Evolutionary conservation across 2,888 invertebrate species (phyloP), one percentile per base, ranked within the genome.

Genomic region (Tenthredo amoena): DNA sequence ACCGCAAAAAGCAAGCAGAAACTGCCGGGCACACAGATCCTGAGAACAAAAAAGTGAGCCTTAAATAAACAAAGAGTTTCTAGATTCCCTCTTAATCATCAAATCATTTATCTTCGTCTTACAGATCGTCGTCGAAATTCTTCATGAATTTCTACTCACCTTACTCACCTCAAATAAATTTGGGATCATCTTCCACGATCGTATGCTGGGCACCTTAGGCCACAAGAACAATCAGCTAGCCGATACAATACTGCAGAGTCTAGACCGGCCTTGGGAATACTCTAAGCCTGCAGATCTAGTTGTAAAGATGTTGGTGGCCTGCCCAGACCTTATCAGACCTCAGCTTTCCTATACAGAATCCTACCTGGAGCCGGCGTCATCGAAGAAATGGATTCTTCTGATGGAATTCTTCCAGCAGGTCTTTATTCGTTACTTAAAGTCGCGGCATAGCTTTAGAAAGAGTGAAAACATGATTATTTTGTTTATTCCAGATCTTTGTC

Each of bases 121-220:
- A 72, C 74, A 93, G 92, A 91, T 94, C 85, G 96, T 97, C 9
- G 94, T 94, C 71, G 94, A 94, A 15, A 93, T 95, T 10, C 94
- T 96, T 0, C 96, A 97, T 89, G 95, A 96, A 43, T 96, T 98
- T 87, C 94, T 98, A n/a, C 87, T 96, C n/a, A 94, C 95, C 77
- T 92, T 98, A 1, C 96, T 97, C 87, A 97, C 97, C 1, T 97
- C 97, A 0, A 95, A 96, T 88, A 97, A 96, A 91, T 92, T 96
- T 90, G 98, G 98, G 9, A 95, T 98, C 15, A 96, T 96, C 88
- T 98, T 98, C 91, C 94, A 95, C 88, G 97, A 97, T 89, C 95
- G 95, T 88, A 94, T 95, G 3, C 92, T 96, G 43, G 97, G 96
- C 47, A 94, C 95, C 65, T 94, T 95, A n/a, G 95, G 95, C 88